Evolutionary conservation across 2,113 vertebrate genomes (phyloP), one percentile per base, ranked within the genome.

Genomic region (Macrotis lagotis): DNA sequence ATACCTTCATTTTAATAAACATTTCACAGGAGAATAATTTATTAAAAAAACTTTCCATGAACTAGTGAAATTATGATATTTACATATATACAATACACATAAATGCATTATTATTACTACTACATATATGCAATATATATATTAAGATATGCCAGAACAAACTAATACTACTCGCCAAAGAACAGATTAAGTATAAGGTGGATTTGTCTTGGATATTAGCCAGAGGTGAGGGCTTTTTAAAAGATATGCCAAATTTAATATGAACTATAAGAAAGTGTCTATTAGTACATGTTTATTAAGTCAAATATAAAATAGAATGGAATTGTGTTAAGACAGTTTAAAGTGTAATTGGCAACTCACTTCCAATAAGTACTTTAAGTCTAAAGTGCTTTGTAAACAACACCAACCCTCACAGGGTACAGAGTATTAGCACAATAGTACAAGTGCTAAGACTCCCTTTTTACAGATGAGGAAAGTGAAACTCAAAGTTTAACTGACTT

Each of bases 51-150:
- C 48, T 74, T 83, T 83, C 51, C 8, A 91, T 25, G 25, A 83
- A 44, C 90, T 92, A 93, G 51, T 90, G 53, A 92, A 93, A 92
- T 44, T 95, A 24, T 49, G 90, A 47, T 59, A 90, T 92, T 44
- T 44, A 83, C 7, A 83, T 44, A 90, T 48, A 59, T 2, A 50
- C 11, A 52, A 48, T 83, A 53, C 6, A 66, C 2, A 48, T n/a
- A n/a, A n/a, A n/a, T n/a, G n/a, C n/a, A n/a, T n/a, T n/a, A n/a
- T n/a, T n/a, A n/a, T n/a, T n/a, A n/a, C n/a, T n/a, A n/a, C n/a
- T n/a, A n/a, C n/a, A n/a, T n/a, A n/a, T n/a, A n/a, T 24, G 91
- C 94, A 3, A 50, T 28, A 55, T 6, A 91, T 8, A 91, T 90
- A 48, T 24, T 52, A 53, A 74, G n/a, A 51, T 19, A 48, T 25